Conservation (phyloP, 2,888 invertebrate genomes). For the Mythimna pallens region DNA sequence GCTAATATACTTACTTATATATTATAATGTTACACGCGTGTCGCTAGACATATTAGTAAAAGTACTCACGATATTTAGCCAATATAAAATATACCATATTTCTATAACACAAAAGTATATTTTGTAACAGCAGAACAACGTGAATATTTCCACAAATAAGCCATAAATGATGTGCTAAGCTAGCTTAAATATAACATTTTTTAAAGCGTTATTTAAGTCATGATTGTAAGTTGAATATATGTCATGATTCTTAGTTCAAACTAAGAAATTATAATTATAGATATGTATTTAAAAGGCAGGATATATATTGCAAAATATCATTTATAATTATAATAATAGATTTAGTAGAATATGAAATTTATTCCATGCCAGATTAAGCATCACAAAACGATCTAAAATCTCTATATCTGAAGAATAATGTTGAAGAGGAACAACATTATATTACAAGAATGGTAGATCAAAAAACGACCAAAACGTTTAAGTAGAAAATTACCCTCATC, state of each 20-base stretch:
- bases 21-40: not conserved
- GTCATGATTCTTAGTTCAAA: not conserved
- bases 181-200: not conserved
- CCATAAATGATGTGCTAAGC: too few relatives aligned
- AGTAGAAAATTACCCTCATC: not conserved
- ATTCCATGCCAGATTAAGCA: slow-evolving; percentile 22
- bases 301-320: not conserved
- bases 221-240: not conserved
- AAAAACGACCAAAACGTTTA: slow-evolving; percentile 3
- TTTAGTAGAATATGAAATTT: not conserved
- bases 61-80: not conserved
- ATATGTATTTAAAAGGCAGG: slow-evolving; percentile 14
- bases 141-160: not conserved
- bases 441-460: not conserved
- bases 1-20: slow-evolving; percentile 40
- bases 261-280: not conserved
- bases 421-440: not conserved
- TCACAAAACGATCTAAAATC: too few relatives aligned
- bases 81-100: slow-evolving; percentile 14
- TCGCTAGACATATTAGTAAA: not conserved
- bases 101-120: accelerated
- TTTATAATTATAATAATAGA: not conserved
- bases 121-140: not conserved
- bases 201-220: slow-evolving; percentile 27
- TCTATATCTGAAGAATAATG: not conserved